phyloP scores from a whole-genome alignment of 1,140 invertebrate species.

The Trialeurodes vaporariorum region DNA sequence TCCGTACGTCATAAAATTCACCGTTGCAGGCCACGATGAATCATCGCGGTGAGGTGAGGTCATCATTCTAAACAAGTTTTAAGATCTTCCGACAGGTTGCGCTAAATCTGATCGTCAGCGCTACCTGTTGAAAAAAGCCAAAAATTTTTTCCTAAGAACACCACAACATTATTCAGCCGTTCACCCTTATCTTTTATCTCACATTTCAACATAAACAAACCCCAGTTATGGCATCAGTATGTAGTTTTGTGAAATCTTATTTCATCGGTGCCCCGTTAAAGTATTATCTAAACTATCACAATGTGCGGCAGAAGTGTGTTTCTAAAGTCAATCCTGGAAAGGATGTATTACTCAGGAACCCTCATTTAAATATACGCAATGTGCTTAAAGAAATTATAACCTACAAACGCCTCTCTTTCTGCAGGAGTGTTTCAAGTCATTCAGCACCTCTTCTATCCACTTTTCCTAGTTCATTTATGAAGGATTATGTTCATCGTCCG shows the following conservation, averaged over 20 bases:
- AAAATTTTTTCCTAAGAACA: too few relatives aligned
- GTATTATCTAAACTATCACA: background rate
- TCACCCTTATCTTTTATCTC: too few relatives aligned
- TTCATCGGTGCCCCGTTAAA: background rate
- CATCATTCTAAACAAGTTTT: too few relatives aligned
- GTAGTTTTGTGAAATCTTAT: background rate
- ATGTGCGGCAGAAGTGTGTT: background rate
- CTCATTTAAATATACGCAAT: background rate
- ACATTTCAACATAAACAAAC: too few relatives aligned
- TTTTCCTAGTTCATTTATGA: background rate
- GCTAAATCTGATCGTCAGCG: too few relatives aligned
- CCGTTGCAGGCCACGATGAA: too few relatives aligned
- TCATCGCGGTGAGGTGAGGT: too few relatives aligned
- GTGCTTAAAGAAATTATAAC: background rate
- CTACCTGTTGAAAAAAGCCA: too few relatives aligned
- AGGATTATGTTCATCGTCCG: background rate
- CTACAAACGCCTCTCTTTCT: background rate
- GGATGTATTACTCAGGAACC: background rate
- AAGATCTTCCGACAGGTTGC: too few relatives aligned
- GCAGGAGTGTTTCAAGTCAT: background rate
- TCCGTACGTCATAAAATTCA: too few relatives aligned
- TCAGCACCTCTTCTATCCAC: background rate
- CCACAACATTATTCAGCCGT: too few relatives aligned
- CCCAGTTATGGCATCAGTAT: background rate
- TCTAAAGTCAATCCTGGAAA: background rate